Percentiles rank a stretch among this genome's conserved stretches.
Conservation (phyloP, 2,113 vertebrate genomes). For the Myxocyprinus asiaticus region DNA sequence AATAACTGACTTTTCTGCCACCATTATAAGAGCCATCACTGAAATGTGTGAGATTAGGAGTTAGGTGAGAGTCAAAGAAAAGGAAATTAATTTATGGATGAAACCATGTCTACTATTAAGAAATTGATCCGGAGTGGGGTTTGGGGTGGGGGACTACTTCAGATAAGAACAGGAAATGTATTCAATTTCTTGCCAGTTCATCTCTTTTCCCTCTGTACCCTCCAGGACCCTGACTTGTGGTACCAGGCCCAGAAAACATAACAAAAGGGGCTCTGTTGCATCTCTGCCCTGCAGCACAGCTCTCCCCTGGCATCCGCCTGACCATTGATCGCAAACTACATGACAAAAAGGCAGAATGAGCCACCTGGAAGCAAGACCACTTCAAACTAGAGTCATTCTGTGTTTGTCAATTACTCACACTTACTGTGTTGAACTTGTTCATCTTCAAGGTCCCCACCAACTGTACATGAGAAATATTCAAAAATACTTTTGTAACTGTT, state of each 20-base stretch:
- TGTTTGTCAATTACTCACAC: conserved; percentile 68
- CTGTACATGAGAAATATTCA: conserved; percentile 33
- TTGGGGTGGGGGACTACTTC: background rate
- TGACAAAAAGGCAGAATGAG: conserved; percentile 63
- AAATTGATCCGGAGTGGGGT: conserved; percentile 24
- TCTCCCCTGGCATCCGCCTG: conserved; percentile 59
- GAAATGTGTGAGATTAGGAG: background rate
- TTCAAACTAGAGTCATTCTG: conserved; percentile 50
- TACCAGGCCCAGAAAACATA: conserved; percentile 36
- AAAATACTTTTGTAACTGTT: conserved; percentile 29
- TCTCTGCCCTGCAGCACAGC: conserved; percentile 39
- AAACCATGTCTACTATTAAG: background rate
- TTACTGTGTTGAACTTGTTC: conserved; percentile 29
- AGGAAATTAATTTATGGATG: background rate
- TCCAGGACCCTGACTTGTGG: conserved; percentile 28
- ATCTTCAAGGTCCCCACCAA: conserved; percentile 1
- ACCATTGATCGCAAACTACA: conserved; percentile 67
- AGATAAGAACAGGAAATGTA: conserved; percentile 48
- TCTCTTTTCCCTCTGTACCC: conserved; percentile 20
- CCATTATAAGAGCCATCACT: background rate
- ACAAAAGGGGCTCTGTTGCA: conserved; percentile 39
- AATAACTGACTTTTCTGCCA: conserved; percentile 7
- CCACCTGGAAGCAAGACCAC: conserved; percentile 41
- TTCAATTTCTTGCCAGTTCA: conserved; percentile 49
- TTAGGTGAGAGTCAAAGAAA: background rate